Conservation (phyloP, 2,888 invertebrate genomes). For the Phortica okadai region DNA sequence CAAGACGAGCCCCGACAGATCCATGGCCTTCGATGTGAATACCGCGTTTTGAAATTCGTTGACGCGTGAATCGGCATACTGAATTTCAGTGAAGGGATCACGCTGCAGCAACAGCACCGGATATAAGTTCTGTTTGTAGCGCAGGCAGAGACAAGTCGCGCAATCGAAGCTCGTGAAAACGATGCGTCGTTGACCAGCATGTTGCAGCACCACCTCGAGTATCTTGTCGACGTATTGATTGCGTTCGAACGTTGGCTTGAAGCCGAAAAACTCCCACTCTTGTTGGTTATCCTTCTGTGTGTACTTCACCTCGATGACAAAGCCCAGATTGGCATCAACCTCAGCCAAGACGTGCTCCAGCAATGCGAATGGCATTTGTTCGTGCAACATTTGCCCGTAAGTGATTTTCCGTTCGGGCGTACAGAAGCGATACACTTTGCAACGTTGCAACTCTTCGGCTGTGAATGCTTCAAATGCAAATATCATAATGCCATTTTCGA, state of each 20-base stretch:
- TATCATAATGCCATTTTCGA: conserved; percentile 20
- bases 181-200: conserved; percentile 87
- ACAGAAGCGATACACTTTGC: conserved; percentile 77
- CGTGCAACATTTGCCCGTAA: neutral
- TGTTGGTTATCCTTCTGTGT: conserved; percentile 83
- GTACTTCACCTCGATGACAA: conserved; percentile 97
- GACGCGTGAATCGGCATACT: conserved; percentile 88
- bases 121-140: conserved; percentile 95
- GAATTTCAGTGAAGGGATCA: neutral
- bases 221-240: conserved; percentile 92
- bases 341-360: conserved; percentile 86
- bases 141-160: conserved; percentile 93
- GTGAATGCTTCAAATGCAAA: conserved; percentile 18
- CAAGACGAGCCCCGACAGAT: conserved; percentile 91
- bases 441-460: neutral
- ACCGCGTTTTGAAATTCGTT: conserved; percentile 87
- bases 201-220: conserved; percentile 86
- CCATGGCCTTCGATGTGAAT: conserved; percentile 85
- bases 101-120: conserved; percentile 86
- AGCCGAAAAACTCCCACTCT: conserved; percentile 77
- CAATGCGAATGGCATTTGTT: conserved; percentile 86
- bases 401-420: conserved; percentile 78
- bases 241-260: conserved; percentile 86
- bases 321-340: conserved; percentile 89
- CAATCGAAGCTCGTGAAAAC: conserved; percentile 96